Evolutionary conservation across 2,113 vertebrate genomes (phyloP).

Genomic region (Indicator indicator): DNA sequence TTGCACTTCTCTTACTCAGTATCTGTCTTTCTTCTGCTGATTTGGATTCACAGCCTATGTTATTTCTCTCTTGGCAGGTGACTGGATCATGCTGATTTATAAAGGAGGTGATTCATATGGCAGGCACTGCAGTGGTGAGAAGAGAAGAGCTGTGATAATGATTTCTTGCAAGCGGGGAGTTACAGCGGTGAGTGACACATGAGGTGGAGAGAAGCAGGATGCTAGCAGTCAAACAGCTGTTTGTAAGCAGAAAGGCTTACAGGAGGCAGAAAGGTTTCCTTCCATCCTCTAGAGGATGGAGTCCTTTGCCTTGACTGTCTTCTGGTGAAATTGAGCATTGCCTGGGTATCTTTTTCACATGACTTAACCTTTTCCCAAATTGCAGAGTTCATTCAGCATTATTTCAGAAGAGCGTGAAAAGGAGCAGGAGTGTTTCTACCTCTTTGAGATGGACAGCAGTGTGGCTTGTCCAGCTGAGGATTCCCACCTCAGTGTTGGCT

Average conservation of each 20-base stretch:
- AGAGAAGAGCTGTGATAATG: slow-evolving; percentile 88
- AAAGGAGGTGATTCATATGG: slow-evolving; percentile 82
- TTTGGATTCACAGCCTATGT: background rate
- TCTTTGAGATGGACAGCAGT: slow-evolving; percentile 91
- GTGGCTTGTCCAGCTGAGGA: slow-evolving; percentile 82
- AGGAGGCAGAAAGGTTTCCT: background rate
- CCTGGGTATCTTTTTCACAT: background rate
- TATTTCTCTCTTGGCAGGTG: slow-evolving; percentile 77
- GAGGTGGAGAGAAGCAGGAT: background rate
- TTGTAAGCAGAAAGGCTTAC: background rate
- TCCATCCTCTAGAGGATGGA: background rate
- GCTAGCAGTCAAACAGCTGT: background rate
- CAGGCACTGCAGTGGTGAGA: slow-evolving; percentile 79
- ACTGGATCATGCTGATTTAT: slow-evolving; percentile 94
- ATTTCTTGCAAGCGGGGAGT: slow-evolving; percentile 86
- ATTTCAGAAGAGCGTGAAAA: slow-evolving; percentile 83
- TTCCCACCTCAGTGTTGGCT: slow-evolving; percentile 86
- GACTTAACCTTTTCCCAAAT: background rate
- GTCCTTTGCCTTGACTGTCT: background rate
- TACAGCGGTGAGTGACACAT: slow-evolving; percentile 74
- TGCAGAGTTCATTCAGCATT: slow-evolving; percentile 81
- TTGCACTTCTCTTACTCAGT: background rate
- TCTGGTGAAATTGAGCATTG: background rate
- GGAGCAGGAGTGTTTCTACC: slow-evolving; percentile 86
- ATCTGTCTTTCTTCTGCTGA: background rate